Conservation (phyloP, 2,113 vertebrate species). For the Castor canadensis region DNA sequence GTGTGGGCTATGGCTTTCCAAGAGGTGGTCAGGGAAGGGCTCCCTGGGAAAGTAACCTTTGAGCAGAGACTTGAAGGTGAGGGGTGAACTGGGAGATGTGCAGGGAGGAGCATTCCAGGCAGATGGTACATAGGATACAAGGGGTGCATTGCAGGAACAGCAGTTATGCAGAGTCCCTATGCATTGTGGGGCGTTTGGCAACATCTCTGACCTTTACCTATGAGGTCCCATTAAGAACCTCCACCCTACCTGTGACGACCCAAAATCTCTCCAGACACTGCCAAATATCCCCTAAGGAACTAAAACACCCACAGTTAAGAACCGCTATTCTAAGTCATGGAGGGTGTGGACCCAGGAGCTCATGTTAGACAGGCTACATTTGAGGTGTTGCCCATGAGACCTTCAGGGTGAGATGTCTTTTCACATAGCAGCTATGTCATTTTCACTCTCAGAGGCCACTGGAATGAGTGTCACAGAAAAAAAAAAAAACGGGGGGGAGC, state of each 20-base stretch:
- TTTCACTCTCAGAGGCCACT: not conserved
- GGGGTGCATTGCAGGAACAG: not conserved
- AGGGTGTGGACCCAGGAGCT: not conserved
- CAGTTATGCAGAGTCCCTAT: not conserved
- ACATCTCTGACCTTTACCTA: not conserved
- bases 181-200: not conserved
- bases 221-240: not conserved
- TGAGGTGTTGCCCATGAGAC: not conserved
- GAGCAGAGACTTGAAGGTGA: not conserved
- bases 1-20: not conserved
- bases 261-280: not conserved
- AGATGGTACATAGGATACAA: not conserved
- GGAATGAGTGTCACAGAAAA: not conserved
- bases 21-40: not conserved
- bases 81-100: not conserved
- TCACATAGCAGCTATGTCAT: rapidly evolving
- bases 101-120: not conserved
- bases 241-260: not conserved
- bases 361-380: not conserved
- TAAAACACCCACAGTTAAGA: not conserved
- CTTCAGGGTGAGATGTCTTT: not conserved
- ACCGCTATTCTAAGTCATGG: too few species aligned
- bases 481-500: not conserved
- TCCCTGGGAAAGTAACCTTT: not conserved
- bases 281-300: not conserved